These are phyloP conservation scores for Tonatia bakeri DNA, from an alignment of 2,113 vertebrate species.

Conservation along the genomic window DNA sequence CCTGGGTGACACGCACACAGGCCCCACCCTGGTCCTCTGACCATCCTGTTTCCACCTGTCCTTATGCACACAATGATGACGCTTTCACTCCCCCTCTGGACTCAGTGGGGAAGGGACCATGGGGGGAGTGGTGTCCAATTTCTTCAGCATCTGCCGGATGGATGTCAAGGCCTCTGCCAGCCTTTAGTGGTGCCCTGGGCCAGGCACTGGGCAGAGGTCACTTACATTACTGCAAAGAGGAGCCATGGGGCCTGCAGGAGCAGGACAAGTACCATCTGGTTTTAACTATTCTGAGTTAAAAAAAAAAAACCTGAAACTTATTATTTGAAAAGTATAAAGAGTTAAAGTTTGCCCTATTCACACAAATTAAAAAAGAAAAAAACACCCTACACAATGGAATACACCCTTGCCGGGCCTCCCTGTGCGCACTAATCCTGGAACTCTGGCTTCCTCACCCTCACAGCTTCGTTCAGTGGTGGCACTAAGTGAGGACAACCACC, in stretches of 20 bases:
- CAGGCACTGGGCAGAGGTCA: not conserved
- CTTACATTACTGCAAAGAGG: not conserved
- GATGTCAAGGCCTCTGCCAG: not conserved
- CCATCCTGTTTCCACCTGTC: not conserved
- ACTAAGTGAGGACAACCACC: not conserved
- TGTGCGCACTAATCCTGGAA: accelerated
- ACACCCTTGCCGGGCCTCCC: not conserved
- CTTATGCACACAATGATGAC: accelerated
- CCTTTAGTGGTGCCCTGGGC: accelerated
- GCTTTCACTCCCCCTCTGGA: not conserved
- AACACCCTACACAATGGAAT: no score
- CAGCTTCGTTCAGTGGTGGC: not conserved
- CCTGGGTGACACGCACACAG: not conserved
- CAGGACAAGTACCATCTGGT: not conserved
- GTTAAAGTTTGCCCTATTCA: not conserved
- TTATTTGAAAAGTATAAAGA: not conserved
- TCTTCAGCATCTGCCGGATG: not conserved
- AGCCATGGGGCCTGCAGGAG: not conserved
- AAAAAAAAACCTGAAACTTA: not conserved
- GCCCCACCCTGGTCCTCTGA: not conserved
- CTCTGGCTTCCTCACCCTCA: not conserved
- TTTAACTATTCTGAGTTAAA: not conserved
- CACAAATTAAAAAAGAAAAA: not conserved
- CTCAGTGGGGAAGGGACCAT: not conserved
- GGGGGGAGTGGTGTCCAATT: not conserved